Percentiles rank a stretch among this genome's conserved stretches.
These are phyloP conservation scores for Loris lydekkerianus DNA, from an alignment of 2,797 vertebrate species.

Conservation along the genomic window DNA sequence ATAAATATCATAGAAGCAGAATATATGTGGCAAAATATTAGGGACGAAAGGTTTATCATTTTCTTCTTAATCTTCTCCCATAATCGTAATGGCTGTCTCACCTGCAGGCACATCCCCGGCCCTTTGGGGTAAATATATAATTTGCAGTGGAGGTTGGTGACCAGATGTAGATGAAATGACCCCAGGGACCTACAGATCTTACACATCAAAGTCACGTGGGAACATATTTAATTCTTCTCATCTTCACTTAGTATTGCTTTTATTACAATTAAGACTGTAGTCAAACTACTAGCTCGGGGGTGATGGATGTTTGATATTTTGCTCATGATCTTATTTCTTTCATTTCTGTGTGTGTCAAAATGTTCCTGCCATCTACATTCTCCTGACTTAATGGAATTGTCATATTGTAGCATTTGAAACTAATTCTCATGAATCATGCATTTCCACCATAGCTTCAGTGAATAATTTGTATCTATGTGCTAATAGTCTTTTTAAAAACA, in stretches of 20 bases:
- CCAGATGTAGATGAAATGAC: conserved; percentile 60
- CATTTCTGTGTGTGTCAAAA: not conserved
- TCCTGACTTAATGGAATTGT: not conserved
- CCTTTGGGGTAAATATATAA: conserved; percentile 43
- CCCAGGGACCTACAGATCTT: conserved; percentile 28
- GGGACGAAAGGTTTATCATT: not conserved
- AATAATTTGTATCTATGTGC: not conserved
- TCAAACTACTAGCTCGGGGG: not conserved
- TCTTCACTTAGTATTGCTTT: conserved; percentile 26
- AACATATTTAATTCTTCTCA: conserved; percentile 53
- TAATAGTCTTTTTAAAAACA: not conserved
- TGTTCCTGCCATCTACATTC: not conserved
- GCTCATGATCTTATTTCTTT: conserved; percentile 18
- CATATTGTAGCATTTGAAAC: not conserved
- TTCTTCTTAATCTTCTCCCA: conserved; percentile 55
- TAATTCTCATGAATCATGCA: not conserved
- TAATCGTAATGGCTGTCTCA: conserved; percentile 28
- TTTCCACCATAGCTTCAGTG: not conserved
- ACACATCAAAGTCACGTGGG: conserved; percentile 62
- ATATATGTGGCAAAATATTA: not conserved
- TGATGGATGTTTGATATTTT: not conserved
- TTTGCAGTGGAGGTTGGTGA: conserved; percentile 67
- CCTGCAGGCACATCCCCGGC: not conserved
- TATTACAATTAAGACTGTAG: not conserved
- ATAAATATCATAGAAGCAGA: not conserved